Evolutionary conservation across 1,140 invertebrate species (phyloP).

Genomic region (Schlechtendalia chinensis): DNA sequence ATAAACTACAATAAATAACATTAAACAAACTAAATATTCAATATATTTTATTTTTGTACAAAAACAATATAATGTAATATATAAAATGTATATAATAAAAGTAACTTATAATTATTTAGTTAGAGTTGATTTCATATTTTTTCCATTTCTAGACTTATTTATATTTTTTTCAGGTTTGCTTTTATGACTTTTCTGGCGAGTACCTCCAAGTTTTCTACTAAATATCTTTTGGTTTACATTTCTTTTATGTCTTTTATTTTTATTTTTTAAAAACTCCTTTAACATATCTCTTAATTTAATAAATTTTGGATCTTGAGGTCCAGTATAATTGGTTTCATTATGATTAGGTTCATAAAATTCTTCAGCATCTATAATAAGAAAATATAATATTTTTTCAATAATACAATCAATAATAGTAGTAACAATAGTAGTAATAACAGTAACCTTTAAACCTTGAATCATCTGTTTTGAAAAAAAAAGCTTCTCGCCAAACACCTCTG

Average conservation of each 20-base stretch:
- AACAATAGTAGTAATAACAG: too few species aligned
- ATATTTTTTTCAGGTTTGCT: background rate
- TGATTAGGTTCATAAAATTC: slow-evolving; percentile 42
- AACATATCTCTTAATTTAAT: slow-evolving; percentile 23
- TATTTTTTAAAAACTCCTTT: slow-evolving; percentile 37
- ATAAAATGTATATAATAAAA: background rate
- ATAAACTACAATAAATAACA: too few species aligned
- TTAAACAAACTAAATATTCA: too few species aligned
- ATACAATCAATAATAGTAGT: background rate
- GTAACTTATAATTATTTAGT: too few species aligned
- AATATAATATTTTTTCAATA: background rate
- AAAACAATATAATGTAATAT: background rate
- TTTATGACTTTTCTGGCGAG: slow-evolving; percentile 4
- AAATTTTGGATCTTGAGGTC: slow-evolving; percentile 42
- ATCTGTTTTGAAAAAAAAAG: slow-evolving; percentile 38
- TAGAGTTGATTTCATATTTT: background rate
- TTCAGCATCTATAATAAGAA: slow-evolving; percentile 36
- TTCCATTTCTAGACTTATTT: background rate
- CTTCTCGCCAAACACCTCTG: slow-evolving; percentile 40
- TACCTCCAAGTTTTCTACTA: slow-evolving; percentile 37
- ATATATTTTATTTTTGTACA: background rate
- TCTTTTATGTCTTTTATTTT: slow-evolving; percentile 37
- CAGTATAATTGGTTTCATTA: slow-evolving; percentile 3
- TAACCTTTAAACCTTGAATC: slow-evolving; percentile 40
- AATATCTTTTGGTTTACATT: slow-evolving; percentile 25